These are phyloP conservation scores for Plagodis pulveraria DNA, from an alignment of 2,888 invertebrate species.

Conservation along the genomic window DNA sequence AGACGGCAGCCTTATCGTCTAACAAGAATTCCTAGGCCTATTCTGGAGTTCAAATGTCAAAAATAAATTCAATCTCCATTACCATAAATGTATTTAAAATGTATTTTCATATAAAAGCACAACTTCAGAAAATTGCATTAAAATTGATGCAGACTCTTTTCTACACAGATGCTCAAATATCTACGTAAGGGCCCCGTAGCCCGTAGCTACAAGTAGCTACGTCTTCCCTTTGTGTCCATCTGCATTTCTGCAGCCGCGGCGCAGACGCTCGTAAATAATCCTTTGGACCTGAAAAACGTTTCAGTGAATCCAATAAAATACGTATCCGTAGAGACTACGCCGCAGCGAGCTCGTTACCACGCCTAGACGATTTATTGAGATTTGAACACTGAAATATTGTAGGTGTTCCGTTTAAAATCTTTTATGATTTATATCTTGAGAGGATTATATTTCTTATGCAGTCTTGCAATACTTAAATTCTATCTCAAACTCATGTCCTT, in stretches of 20 bases:
- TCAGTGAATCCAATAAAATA: constrained; percentile 85
- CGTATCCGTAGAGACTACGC: constrained; percentile 84
- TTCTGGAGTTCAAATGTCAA: too few relatives aligned
- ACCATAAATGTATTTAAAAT: too few relatives aligned
- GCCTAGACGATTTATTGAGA: constrained; percentile 85
- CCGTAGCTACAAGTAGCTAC: too few relatives aligned
- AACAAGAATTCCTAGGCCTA: too few relatives aligned
- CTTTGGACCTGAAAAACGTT: constrained; percentile 84
- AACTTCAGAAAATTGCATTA: too few relatives aligned
- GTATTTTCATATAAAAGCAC: too few relatives aligned
- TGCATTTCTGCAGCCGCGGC: constrained; percentile 78
- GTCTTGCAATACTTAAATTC: neutral
- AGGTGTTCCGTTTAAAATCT: constrained; percentile 80
- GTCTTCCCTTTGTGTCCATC: constrained; percentile 65
- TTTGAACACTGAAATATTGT: constrained; percentile 84
- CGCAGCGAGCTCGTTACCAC: constrained; percentile 83
- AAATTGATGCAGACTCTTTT: too few relatives aligned
- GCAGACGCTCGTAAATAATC: constrained; percentile 84
- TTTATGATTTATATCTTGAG: constrained; percentile 57
- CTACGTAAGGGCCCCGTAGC: constrained; percentile 22
- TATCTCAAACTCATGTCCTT: neutral
- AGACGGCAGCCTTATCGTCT: too few relatives aligned
- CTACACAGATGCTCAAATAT: constrained; percentile 13
- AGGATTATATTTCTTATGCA: constrained; percentile 6
- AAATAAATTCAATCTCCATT: too few relatives aligned